Base-by-base conservation (phyloP, 2,113 vertebrate species). In the Leuciscus idus region DNA sequence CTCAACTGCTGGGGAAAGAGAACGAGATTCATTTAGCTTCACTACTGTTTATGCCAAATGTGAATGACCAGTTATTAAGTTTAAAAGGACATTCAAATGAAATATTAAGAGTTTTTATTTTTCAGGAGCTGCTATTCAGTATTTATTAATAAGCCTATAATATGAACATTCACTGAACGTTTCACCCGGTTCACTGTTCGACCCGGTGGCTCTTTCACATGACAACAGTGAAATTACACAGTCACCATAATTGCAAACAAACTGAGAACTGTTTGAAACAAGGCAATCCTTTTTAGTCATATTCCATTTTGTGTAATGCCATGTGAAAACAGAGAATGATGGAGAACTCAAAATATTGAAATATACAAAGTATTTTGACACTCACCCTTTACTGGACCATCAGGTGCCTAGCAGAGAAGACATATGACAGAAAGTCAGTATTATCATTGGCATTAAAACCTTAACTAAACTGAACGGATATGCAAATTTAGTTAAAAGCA, bases 1-100 rank as follows among this genome's bases (percentile, higher is more conserved):
- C 90, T 97, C 96, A 7, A 93, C 95, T 95, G 74, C 7, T 89
- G 89, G 87, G 88, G 43, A 90, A 87, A 70, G 70, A 82, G 75
- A 87, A 39, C 46, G 46, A 70, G 61, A 89, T 61, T 91, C 59
- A 88, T 85, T 84, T 52, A 87, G 70, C 87, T 78, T 17, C 61
- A 28, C 11, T 26, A 23, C 19, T 36, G 30, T 50, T 72, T 28
- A 70, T 1, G 33, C 17, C 33, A 11, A 39, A 39, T 39, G 33
- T 19, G 19, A 39, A 70, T 21, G 39, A 72, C 33, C 1, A 12
- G 33, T 43, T 72, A 72, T 23, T 43, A 4, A 72, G 36, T 39
- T 36, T 39, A 39, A 39, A 72, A 21, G 8, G 9, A 61, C 23
- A n/a, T 21, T 57, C 19, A 57, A 21, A 57, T 57, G 5, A 59